Evolutionary conservation across 1,140 invertebrate genomes (phyloP).

Genomic region (Proales similis): DNA sequence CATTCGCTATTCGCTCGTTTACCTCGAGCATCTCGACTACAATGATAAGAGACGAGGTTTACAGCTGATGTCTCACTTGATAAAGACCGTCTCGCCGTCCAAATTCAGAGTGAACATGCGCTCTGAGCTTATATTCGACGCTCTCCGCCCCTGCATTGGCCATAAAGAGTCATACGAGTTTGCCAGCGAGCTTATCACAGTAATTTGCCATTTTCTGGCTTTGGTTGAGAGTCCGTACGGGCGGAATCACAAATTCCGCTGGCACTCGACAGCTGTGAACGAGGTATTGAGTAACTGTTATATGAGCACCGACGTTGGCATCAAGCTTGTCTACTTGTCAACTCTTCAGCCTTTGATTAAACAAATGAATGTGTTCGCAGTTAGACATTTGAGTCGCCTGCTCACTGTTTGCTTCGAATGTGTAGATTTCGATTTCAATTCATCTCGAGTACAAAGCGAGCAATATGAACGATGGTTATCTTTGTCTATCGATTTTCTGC

Average conservation of each 20-base stretch:
- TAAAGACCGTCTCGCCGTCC: constrained; percentile 3
- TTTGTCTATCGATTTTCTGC: too few species aligned
- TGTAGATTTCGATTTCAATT: too few species aligned
- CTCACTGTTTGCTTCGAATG: constrained; percentile 22
- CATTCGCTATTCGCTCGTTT: constrained; percentile 11
- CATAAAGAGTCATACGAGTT: constrained; percentile 20
- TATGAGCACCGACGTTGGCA: not conserved
- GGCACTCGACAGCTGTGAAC: not conserved
- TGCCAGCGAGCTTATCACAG: not conserved
- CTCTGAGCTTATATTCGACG: constrained; percentile 4
- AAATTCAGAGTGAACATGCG: constrained; percentile 21
- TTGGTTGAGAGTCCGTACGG: constrained; percentile 11
- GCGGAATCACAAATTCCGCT: constrained; percentile 2
- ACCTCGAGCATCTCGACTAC: constrained; percentile 24
- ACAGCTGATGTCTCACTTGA: constrained; percentile 1
- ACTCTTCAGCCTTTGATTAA: constrained; percentile 4
- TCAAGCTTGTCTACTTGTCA: constrained; percentile 10
- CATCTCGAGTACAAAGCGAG: not conserved
- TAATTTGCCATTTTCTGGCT: not conserved
- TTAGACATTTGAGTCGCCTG: not conserved
- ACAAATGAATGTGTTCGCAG: constrained; percentile 18
- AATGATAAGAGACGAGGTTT: constrained; percentile 4
- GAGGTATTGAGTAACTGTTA: constrained; percentile 20
- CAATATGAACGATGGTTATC: not conserved
- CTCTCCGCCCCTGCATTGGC: not conserved